phyloP scores from a whole-genome alignment of 2,797 vertebrate species.

The Melanotaenia parkinsoni region DNA sequence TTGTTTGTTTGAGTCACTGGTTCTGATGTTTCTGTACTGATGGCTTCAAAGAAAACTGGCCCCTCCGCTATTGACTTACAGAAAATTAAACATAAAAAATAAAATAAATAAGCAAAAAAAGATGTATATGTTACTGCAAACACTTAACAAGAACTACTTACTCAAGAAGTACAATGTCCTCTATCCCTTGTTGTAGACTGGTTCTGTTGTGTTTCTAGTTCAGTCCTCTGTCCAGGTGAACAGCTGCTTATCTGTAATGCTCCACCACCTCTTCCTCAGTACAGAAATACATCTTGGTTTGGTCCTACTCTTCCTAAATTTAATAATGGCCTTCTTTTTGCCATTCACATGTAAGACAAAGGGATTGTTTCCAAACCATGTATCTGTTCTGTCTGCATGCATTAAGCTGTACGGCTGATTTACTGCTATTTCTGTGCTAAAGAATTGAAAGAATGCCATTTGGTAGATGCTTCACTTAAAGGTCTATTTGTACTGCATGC shows the following conservation, averaged over 20 bases:
- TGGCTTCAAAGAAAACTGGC: not conserved
- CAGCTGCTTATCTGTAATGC: not conserved
- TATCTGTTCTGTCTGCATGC: slow-evolving; percentile 8
- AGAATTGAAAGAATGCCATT: not conserved
- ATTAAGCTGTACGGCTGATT: slow-evolving; percentile 13
- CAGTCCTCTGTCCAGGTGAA: not conserved
- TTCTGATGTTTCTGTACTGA: not conserved
- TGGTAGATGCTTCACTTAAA: not conserved
- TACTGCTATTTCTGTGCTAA: not conserved
- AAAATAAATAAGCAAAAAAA: too few relatives aligned
- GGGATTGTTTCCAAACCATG: too few relatives aligned
- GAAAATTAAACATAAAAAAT: too few relatives aligned
- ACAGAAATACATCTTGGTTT: not conserved
- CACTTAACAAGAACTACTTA: not conserved
- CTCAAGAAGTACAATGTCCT: not conserved
- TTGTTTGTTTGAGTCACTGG: not conserved
- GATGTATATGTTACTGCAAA: not conserved
- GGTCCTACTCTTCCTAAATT: not conserved
- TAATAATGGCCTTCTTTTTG: not conserved
- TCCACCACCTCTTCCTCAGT: not conserved
- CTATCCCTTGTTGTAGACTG: not conserved
- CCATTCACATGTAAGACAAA: not conserved
- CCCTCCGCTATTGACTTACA: too few relatives aligned
- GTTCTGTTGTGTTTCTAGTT: not conserved
- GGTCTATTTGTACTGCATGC: not conserved